These are phyloP conservation scores for Phaenicophaeus curvirostris DNA, from an alignment of 2,797 vertebrate genomes.

Conservation along the genomic window DNA sequence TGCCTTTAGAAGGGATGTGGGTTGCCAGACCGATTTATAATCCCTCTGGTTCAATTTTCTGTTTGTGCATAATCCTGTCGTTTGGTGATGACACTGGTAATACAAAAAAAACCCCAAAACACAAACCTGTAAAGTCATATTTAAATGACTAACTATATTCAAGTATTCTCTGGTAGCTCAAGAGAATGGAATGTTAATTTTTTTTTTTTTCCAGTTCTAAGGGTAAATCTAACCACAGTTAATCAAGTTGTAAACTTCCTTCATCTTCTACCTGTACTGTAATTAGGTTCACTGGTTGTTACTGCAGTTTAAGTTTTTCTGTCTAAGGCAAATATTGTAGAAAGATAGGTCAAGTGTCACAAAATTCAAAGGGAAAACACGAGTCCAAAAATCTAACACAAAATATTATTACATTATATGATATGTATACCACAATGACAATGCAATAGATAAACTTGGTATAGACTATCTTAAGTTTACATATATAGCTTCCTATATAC, in stretches of 20 bases:
- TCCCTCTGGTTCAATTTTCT: background rate
- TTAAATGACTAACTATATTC: background rate
- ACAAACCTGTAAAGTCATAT: background rate
- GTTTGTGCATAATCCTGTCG: background rate
- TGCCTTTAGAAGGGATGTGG: background rate
- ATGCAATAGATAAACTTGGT: background rate
- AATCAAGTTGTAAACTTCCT: background rate
- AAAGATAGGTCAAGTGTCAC: background rate
- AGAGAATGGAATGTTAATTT: background rate
- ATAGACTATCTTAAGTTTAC: background rate
- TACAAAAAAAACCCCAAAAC: background rate
- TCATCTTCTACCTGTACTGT: background rate
- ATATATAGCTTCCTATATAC: background rate
- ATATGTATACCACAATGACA: background rate
- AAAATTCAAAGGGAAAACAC: background rate
- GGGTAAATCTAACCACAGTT: background rate
- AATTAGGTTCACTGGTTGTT: background rate
- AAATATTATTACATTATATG: background rate
- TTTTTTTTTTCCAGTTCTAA: background rate
- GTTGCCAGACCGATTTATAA: background rate
- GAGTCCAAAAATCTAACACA: background rate
- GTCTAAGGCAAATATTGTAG: background rate
- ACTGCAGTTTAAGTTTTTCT: background rate
- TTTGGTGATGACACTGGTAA: background rate
- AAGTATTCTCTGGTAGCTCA: background rate